Conservation (phyloP, 1,140 invertebrate species). For the Philotrypesis tridentata region DNA sequence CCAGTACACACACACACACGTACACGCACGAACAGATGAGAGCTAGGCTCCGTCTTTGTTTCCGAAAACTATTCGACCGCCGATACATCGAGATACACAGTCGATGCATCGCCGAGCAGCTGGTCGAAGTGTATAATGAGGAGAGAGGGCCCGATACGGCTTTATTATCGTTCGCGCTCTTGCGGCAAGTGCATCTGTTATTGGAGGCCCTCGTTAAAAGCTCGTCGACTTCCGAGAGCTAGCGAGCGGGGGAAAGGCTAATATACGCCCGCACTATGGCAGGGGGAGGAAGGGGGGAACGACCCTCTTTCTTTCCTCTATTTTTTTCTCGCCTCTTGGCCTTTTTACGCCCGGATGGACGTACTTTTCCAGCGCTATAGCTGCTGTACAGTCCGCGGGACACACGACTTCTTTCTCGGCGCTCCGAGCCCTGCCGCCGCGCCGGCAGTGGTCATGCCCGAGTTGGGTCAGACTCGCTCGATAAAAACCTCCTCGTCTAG, state of each 20-base stretch:
- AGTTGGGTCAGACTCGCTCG: not conserved
- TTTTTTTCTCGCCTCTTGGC: not conserved
- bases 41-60: not conserved
- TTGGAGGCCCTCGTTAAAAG: not conserved
- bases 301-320: not conserved
- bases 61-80: not conserved
- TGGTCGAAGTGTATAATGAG: no score
- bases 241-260: not conserved
- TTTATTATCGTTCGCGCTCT: not conserved
- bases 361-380: not conserved
- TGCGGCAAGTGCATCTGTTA: not conserved
- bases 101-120: no score
- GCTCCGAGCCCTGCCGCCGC: no score
- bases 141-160: not conserved
- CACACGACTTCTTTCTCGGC: not conserved
- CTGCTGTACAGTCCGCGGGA: not conserved
- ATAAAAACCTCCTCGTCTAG: no score
- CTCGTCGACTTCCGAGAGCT: not conserved
- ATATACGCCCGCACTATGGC: not conserved
- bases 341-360: not conserved
- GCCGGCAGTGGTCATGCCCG: not conserved
- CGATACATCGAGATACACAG: not conserved
- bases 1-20: no score
- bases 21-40: no score
- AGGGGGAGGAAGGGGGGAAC: no score